A percentile compares a stretch with the other conserved stretches of the same genome.
Conservation (phyloP, 2,888 invertebrate genomes). For the Penaeus monodon region DNA sequence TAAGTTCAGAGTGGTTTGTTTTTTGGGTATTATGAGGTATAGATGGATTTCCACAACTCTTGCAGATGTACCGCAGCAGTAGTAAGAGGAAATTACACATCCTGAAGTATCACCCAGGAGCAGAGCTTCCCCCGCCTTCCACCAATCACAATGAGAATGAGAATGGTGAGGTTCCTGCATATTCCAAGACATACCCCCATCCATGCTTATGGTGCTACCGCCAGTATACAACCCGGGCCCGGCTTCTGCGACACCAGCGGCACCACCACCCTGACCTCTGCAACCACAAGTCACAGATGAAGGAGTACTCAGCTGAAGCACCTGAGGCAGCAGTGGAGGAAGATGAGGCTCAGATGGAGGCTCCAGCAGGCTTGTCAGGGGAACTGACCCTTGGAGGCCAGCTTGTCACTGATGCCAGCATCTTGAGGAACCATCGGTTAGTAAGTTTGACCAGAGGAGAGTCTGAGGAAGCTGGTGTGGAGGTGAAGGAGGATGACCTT, state of each 20-base stretch:
- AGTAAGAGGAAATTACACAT: conserved; percentile 87
- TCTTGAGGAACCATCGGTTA: conserved; percentile 31
- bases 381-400: conserved; percentile 42
- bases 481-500: conserved; percentile 44
- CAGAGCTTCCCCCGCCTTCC: conserved; percentile 74
- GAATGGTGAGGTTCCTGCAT: conserved; percentile 75
- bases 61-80: conserved; percentile 82
- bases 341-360: conserved; percentile 35
- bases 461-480: conserved; percentile 21
- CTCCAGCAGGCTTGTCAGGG: conserved; percentile 28
- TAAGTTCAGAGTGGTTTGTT: not conserved
- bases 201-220: conserved; percentile 84
- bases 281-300: conserved; percentile 4
- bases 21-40: not conserved
- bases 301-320: conserved; percentile 28
- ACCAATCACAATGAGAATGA: conserved; percentile 66
- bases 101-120: conserved; percentile 85
- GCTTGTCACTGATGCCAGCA: conserved; percentile 26
- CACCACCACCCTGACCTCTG: conserved; percentile 69
- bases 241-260: conserved; percentile 73
- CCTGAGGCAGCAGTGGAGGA: conserved; percentile 19
- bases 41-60: conserved; percentile 27
- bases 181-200: conserved; percentile 73
- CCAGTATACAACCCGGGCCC: conserved; percentile 85
- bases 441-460: conserved; percentile 30